Evolutionary conservation across 1,140 invertebrate genomes (phyloP), one percentile per base, ranked within the genome.

Genomic region (Micrasema longulum): DNA sequence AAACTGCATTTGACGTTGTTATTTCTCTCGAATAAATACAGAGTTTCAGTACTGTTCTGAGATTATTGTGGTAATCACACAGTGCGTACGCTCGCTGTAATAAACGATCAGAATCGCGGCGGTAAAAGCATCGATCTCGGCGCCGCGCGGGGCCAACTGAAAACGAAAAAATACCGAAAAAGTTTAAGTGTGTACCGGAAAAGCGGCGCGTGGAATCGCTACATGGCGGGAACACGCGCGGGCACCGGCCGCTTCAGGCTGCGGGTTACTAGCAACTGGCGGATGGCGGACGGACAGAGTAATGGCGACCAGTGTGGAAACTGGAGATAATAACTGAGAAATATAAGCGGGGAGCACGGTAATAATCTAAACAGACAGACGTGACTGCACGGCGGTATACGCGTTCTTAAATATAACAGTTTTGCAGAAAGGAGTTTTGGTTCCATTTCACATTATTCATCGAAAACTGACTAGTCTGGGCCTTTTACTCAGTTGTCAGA

Each of bases 171-270:
- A 16, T 10, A 20, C 18, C 23, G 18, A 26, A 45, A 0, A 0
- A 11, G 1, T 1, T 7, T 12, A 2, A 20, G 38, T 43, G 11
- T 22, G 4, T 5, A 43, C 10, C 36, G 57, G 57, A 62, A 62
- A 62, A 62, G 36, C 57, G 57, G 36, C 57, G 57, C 57, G 41
- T 3, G 20, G 57, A 14, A 16, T 45, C 38, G 38, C 36, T 62
- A 45, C 16, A 43, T 31, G 7, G n/a, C 38, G 38, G 38, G 11
- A 0, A 45, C 12, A 45, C 22, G 41, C 1, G 57, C 57, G 38
- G 18, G 38, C 35, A 41, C n/a, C 31, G 31, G 7, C n/a, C 57
- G 23, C 18, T n/a, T 45, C 41, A 16, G 41, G 41, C 7, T 14
- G 12, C 11, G 16, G 2, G 12, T 3, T 12, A 16, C 11, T 16